A percentile compares a stretch with the other conserved stretches of the same genome.
These are phyloP conservation scores for Microplitis deprimator DNA, from an alignment of 2,888 invertebrate genomes.

Conservation along the genomic window DNA sequence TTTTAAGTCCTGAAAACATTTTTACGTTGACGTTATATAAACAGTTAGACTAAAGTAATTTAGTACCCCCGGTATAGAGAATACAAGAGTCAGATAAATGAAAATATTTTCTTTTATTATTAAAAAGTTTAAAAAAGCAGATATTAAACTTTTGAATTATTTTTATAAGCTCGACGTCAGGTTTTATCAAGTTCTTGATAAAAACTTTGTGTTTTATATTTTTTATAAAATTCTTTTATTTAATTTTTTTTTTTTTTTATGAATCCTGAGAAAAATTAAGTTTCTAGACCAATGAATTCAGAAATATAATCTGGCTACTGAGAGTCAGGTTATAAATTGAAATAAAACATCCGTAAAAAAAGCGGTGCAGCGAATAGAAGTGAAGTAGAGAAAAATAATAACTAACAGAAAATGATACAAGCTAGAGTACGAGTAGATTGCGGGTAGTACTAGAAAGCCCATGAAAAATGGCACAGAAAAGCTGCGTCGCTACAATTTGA, in stretches of 20 bases:
- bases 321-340: conserved; percentile 13
- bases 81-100: neutral
- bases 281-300: conserved; percentile 8
- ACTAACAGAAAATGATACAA: conserved; percentile 4
- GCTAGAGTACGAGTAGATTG: neutral
- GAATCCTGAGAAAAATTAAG: conserved; percentile 13
- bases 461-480: conserved; percentile 29
- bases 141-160: neutral
- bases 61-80: neutral
- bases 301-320: conserved; percentile 14
- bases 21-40: neutral
- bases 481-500: conserved; percentile 12
- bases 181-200: neutral
- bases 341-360: conserved; percentile 24
- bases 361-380: neutral
- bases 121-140: neutral
- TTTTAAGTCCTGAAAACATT: neutral
- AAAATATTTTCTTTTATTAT: neutral
- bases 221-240: neutral
- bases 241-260: neutral
- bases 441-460: conserved; percentile 3
- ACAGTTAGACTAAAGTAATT: neutral
- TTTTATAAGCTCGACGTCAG: neutral
- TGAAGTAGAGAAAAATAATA: conserved; percentile 4
- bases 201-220: neutral